Base-by-base conservation (phyloP, 2,113 vertebrate species). In the Mobula hypostoma region DNA sequence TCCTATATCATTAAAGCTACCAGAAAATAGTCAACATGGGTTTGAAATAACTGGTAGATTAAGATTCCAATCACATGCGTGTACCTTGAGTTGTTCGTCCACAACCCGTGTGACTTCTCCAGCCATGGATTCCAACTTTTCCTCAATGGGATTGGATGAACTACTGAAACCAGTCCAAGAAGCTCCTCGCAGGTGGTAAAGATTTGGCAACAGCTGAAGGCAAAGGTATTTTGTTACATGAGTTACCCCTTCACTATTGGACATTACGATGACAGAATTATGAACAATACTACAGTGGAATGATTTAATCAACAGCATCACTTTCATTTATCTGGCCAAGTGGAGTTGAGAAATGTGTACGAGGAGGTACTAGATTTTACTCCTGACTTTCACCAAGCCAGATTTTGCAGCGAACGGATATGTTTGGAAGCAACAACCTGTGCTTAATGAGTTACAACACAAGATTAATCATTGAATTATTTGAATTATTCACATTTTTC, bases 121-220 rank as follows among this genome's bases (percentile, higher is more conserved):
- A 12, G 98, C 99, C 98, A 99, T 98, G 7, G 98, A 99, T 95
- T 99, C 98, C 95, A 99, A 96, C 0, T 98, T 99, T 94, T 99
- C 98, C 95, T 99, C 98, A 95, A 99, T 99, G 48, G 98, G 98
- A 85, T 97, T 98, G 32, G 97, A 97, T 27, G 97, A 97, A 0
- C 97, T 96, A 83, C 97, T 97, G 88, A 97, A 97, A 29, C 96
- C 95, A 95, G 97, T 96, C 97, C 98, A 98, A 94, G 98, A 97
- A 7, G 96, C 95, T 61, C 97, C 97, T 27, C 98, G 98, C 0
- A 98, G 97, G 80, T 99, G 98, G 96, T 99, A 99, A 2, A 99
- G 96, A 95, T 98, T 98, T 82, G 98, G 98, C 94, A 99, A 97
- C 94, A 99, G 96, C 99, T 99, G 95, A 95, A 95, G 76, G 95